Evolutionary conservation across 2,888 invertebrate species (phyloP), one percentile per base, ranked within the genome.

Genomic region (Coenonympha glycerion): DNA sequence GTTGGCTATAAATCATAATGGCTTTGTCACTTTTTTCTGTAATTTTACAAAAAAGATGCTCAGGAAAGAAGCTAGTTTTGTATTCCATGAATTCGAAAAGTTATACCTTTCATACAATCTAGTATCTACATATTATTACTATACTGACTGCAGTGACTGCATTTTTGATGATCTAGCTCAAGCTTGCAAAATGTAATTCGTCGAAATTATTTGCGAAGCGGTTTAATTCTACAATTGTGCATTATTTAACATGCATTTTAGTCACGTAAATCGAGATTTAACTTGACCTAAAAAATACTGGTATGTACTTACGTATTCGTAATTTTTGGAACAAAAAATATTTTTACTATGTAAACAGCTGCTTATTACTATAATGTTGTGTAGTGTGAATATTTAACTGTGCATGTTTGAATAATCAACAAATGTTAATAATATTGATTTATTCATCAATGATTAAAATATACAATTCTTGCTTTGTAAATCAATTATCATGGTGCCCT

Each of bases 1-100:
- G 79, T 77, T 83, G 78, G 71, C 70, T n/a, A n/a, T n/a, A n/a
- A n/a, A n/a, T n/a, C 73, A 66, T 69, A 69, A 67, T 64, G 66
- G 72, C 67, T 79, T 79, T 80, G 73, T 77, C 71, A 62, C 66
- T 68, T 71, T 73, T 62, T 64, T 57, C 59, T 48, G n/a, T n/a
- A n/a, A 50, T 55, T 54, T 58, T 42, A 31, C 28, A 44, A 50
- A 55, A n/a, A 56, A 57, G 54, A 55, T 47, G 19, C 45, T 52
- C 40, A 45, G 41, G 30, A 49, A 40, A 46, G 40, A 24, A 26
- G 15, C 39, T 5, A 16, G 39, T 39, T 45, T 46, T 41, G 16
- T 45, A 47, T 39, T 37, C 21, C n/a, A n/a, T n/a, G 24, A 4
- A 3, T 4, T 24, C 2, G 6, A 4, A 24, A n/a, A n/a, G n/a